phyloP scores from a whole-genome alignment of 1,140 invertebrate genomes.

The Drosophila auraria region DNA sequence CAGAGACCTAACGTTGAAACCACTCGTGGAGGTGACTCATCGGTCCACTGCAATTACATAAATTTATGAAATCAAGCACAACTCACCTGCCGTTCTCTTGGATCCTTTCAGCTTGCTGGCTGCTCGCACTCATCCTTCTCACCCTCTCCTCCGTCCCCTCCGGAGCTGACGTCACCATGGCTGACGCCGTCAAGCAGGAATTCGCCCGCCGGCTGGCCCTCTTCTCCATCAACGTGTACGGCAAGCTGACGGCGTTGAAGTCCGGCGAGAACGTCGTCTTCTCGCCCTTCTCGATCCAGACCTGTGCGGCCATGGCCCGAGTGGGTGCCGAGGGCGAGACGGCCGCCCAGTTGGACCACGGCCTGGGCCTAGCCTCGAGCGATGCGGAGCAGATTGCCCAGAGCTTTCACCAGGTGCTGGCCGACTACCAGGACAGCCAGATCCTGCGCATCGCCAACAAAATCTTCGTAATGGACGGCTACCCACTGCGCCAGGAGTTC shows the following conservation, averaged over 20 bases:
- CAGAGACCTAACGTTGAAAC: slow-evolving; percentile 27
- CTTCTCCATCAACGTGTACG: slow-evolving; percentile 65
- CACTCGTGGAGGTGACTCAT: slow-evolving; percentile 69
- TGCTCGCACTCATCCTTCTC: slow-evolving; percentile 43
- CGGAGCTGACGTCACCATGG: slow-evolving; percentile 30
- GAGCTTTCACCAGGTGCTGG: slow-evolving; percentile 61
- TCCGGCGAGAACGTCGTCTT: slow-evolving; percentile 85
- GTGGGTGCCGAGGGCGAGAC: slow-evolving; percentile 86
- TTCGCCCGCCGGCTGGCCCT: slow-evolving; percentile 63
- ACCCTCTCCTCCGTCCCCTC: slow-evolving; percentile 4
- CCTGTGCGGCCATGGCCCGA: slow-evolving; percentile 87
- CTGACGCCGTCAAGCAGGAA: slow-evolving; percentile 30
- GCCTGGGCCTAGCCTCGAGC: slow-evolving; percentile 82
- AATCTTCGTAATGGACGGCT: slow-evolving; percentile 69
- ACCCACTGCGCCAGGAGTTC: slow-evolving; percentile 55
- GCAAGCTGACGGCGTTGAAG: slow-evolving; percentile 34
- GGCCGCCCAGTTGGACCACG: slow-evolving; percentile 85
- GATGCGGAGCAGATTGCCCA: slow-evolving; percentile 53
- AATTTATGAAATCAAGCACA: slow-evolving; percentile 58
- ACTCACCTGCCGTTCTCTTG: slow-evolving; percentile 25
- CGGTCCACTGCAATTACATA: slow-evolving; percentile 63
- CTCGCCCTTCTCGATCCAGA: slow-evolving; percentile 84
- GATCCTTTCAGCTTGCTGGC: slow-evolving; percentile 49
- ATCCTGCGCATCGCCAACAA: slow-evolving; percentile 78
- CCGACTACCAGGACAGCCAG: slow-evolving; percentile 61